Evolutionary conservation across 2,113 vertebrate species (phyloP).

Genomic region (Lycaon pictus): DNA sequence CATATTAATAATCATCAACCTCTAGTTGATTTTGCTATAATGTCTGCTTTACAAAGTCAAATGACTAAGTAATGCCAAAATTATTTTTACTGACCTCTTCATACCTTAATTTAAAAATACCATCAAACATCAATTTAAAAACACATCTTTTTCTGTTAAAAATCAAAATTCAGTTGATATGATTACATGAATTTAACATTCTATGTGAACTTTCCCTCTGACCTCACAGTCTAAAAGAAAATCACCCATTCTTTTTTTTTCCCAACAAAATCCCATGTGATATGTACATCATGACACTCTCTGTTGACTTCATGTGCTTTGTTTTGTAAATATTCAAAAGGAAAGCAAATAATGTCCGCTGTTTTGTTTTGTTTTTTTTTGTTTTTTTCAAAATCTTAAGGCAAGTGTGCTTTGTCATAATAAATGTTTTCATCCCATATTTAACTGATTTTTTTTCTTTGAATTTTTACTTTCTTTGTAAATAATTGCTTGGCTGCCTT

Average conservation of each 20-base stretch:
- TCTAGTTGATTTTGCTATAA: background rate
- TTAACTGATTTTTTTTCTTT: background rate
- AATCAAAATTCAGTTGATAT: background rate
- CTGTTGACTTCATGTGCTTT: background rate
- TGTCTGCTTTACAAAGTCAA: background rate
- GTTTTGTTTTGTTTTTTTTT: background rate
- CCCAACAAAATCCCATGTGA: background rate
- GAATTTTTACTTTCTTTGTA: background rate
- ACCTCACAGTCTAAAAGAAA: background rate
- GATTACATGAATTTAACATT: background rate
- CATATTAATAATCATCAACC: background rate
- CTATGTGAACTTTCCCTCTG: background rate
- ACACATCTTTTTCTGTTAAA: background rate
- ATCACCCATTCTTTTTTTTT: background rate
- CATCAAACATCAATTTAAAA: background rate
- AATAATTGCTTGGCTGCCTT: background rate
- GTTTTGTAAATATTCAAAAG: background rate
- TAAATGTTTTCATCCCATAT: background rate
- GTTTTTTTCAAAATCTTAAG: background rate
- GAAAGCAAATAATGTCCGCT: background rate
- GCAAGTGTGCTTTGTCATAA: background rate
- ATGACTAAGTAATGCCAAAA: background rate
- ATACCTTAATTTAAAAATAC: background rate
- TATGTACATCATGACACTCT: background rate
- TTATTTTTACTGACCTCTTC: background rate